Evolutionary conservation across 2,113 vertebrate genomes (phyloP).

Genomic region (Struthidea cinerea): DNA sequence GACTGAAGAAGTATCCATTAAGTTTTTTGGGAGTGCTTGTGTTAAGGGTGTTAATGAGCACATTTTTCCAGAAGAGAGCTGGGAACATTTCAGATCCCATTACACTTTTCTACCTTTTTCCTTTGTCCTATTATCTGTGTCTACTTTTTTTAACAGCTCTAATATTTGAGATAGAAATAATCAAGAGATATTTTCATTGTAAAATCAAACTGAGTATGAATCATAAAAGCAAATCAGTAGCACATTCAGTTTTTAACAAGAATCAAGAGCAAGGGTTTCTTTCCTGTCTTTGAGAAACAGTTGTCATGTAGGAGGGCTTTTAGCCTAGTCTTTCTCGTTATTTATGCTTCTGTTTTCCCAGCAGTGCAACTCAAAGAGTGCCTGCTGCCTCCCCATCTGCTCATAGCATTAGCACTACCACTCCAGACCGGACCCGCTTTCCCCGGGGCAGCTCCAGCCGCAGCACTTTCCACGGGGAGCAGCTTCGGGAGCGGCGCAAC

Average conservation of each 20-base stretch:
- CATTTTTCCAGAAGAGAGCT: background rate
- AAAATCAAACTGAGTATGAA: background rate
- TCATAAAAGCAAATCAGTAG: background rate
- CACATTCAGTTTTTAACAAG: background rate
- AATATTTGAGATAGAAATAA: background rate
- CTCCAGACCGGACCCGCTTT: conserved; percentile 93
- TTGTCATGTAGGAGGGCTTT: background rate
- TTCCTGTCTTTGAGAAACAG: background rate
- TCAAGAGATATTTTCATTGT: background rate
- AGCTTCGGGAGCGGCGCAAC: conserved; percentile 92
- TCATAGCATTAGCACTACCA: conserved; percentile 89
- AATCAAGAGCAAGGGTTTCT: fast-evolving
- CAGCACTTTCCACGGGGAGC: conserved; percentile 96
- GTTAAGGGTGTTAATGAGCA: background rate
- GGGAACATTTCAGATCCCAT: background rate
- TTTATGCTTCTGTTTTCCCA: conserved; percentile 42
- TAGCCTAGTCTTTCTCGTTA: background rate
- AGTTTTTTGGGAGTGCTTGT: background rate
- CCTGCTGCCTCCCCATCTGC: conserved; percentile 93
- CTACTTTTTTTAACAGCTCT: background rate
- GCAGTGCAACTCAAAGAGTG: conserved; percentile 79
- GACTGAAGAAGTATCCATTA: background rate
- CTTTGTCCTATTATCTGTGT: background rate
- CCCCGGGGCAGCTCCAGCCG: conserved; percentile 94
- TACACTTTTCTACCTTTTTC: background rate